These are phyloP conservation scores for Tetranychus truncatus DNA, from an alignment of 2,888 invertebrate genomes.

Conservation along the genomic window DNA sequence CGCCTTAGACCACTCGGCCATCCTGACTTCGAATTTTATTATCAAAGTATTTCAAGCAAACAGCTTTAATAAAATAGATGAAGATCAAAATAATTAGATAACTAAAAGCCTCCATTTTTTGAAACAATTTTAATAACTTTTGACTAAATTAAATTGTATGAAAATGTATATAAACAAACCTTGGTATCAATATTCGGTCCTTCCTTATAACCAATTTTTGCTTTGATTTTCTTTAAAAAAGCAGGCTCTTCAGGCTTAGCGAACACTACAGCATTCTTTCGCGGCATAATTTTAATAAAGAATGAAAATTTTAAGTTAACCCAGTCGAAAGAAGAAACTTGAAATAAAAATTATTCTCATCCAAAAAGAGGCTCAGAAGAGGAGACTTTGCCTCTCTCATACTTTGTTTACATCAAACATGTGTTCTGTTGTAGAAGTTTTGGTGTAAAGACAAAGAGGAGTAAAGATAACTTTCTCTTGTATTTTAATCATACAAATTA, in stretches of 20 bases:
- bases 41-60: too few relatives aligned
- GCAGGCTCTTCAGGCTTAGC: constrained; percentile 60
- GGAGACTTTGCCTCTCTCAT: neutral
- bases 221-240: constrained; percentile 55
- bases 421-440: neutral
- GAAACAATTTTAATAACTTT: too few relatives aligned
- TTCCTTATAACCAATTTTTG: constrained; percentile 58
- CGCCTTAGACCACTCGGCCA: constrained; percentile 27
- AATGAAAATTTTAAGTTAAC: neutral
- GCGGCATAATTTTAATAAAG: constrained; percentile 3
- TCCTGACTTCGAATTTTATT: too few relatives aligned
- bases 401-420: neutral
- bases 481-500: too few relatives aligned
- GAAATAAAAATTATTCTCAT: neutral
- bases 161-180: constrained; percentile 37
- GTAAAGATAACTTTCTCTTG: neutral
- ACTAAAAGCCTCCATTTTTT: too few relatives aligned
- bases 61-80: too few relatives aligned
- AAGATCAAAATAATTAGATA: too few relatives aligned
- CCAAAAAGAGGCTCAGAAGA: neutral
- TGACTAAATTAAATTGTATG: too few relatives aligned
- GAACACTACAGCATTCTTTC: constrained; percentile 40
- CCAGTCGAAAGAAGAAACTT: neutral
- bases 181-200: constrained; percentile 56
- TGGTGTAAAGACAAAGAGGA: too few relatives aligned